These are phyloP conservation scores for Altica lythri DNA, from an alignment of 2,888 invertebrate species.

Conservation along the genomic window DNA sequence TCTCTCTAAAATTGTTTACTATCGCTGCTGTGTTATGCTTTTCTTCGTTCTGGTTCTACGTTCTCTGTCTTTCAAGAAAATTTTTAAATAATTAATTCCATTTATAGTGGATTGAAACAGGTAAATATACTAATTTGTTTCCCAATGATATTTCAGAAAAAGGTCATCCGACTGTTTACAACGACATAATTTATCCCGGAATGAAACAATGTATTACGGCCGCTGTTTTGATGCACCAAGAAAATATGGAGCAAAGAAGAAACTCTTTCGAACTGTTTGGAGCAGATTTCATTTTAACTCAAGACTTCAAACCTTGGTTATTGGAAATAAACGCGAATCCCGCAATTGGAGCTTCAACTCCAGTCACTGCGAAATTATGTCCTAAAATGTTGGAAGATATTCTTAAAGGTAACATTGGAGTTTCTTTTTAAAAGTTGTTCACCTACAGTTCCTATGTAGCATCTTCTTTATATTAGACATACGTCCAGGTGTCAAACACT, in stretches of 20 bases:
- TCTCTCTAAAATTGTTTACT: too few species aligned
- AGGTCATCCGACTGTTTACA: constrained; percentile 69
- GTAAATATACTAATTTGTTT: neutral
- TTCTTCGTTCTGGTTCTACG: too few species aligned
- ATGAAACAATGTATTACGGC: constrained; percentile 83
- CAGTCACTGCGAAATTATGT: constrained; percentile 82
- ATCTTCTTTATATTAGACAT: too few species aligned
- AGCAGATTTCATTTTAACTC: constrained; percentile 89
- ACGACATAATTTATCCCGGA: constrained; percentile 77
- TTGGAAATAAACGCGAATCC: constrained; percentile 94
- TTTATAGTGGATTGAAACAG: too few species aligned
- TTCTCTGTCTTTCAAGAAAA: too few species aligned
- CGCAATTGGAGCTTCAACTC: constrained; percentile 79
- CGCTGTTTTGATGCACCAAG: constrained; percentile 79
- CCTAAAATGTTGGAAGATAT: constrained; percentile 80
- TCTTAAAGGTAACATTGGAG: constrained; percentile 83
- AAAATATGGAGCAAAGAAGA: constrained; percentile 68
- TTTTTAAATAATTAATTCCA: too few species aligned
- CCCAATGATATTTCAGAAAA: constrained; percentile 52
- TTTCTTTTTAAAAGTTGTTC: too few species aligned
- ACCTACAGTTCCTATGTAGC: too few species aligned
- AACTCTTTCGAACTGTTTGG: constrained; percentile 90
- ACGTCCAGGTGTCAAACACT: too few species aligned
- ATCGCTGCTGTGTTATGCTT: too few species aligned
- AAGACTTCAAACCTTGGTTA: constrained; percentile 84